Evolutionary conservation across 2,797 vertebrate genomes (phyloP), one percentile per base, ranked within the genome.

Genomic region (Novumbra hubbsi): DNA sequence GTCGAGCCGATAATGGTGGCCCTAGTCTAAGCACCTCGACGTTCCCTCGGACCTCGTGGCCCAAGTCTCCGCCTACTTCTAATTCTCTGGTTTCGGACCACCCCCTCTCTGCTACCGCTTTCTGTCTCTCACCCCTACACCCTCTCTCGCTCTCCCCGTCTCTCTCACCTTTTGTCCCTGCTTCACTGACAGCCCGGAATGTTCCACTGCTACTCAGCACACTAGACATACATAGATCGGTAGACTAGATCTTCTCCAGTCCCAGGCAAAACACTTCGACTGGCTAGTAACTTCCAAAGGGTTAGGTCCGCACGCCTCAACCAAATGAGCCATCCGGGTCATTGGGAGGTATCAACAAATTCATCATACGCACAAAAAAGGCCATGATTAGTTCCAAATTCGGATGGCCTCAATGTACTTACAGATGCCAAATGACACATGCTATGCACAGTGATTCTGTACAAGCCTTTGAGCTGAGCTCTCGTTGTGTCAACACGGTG

Each of bases 181-280:
- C 83, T 77, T 76, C 81, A 75, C 70, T 78, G 75, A 27, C 57
- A 30, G 24, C 5, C 68, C 66, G 79, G 81, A 80, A 84, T 86
- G 83, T 11, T 45, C 30, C 5, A 62, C 19, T 62, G 41, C 14
- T 45, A 41, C 69, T 28, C 14, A 78, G 78, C 81, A 70, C 74
- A 67, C 69, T 34, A 4, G 27, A 27, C 9, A 2, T 45, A 45
- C 41, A 8, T 6, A 24, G 34, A 48, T 27, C 68, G 27, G 30
- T 50, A 49, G 52, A 65, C 17, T 55, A 19, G n/a, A 55, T 8
- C 50, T 19, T 19, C n/a, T n/a, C 19, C 50, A 19, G 50, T 55
- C 5, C n/a, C 50, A 55, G 7, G 50, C 50, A 5, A 55, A 55
- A 55, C 50, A 55, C 50, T 55, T 55, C 32, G 5, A 34, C 32